These are phyloP conservation scores for Lepus townsendii DNA, from an alignment of 2,797 vertebrate species.

Conservation along the genomic window DNA sequence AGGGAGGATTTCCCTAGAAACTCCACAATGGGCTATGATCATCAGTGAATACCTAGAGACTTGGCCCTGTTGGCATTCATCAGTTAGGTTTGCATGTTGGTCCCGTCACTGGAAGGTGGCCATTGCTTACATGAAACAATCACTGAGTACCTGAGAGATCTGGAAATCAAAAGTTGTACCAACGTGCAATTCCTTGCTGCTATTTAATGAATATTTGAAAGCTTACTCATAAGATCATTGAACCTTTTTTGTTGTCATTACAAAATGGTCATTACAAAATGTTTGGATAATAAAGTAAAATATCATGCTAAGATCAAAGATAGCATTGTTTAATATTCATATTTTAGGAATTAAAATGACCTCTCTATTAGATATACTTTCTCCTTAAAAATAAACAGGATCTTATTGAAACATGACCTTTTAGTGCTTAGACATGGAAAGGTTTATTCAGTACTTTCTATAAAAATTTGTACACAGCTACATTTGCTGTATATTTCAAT, in stretches of 20 bases:
- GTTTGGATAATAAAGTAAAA: neutral
- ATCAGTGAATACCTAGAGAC: neutral
- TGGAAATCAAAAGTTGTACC: neutral
- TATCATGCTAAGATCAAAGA: neutral
- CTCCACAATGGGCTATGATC: neutral
- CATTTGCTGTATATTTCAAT: neutral
- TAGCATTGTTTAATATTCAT: neutral
- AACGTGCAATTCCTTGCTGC: neutral
- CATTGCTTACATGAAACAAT: neutral
- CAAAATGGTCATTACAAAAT: neutral
- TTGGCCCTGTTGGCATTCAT: neutral
- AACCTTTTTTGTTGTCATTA: neutral
- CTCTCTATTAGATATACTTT: neutral
- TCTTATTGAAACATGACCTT: neutral
- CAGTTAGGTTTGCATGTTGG: neutral
- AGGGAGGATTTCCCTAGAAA: neutral
- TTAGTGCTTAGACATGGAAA: constrained; percentile 17
- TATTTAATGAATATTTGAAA: neutral
- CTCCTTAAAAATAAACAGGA: neutral
- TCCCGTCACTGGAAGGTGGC: neutral
- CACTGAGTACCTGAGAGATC: neutral
- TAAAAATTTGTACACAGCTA: neutral
- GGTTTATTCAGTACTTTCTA: neutral
- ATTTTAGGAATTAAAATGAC: neutral
- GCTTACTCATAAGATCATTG: neutral